These are phyloP conservation scores for Physocephala rufipes DNA, from an alignment of 2,888 invertebrate genomes.

Conservation along the genomic window DNA sequence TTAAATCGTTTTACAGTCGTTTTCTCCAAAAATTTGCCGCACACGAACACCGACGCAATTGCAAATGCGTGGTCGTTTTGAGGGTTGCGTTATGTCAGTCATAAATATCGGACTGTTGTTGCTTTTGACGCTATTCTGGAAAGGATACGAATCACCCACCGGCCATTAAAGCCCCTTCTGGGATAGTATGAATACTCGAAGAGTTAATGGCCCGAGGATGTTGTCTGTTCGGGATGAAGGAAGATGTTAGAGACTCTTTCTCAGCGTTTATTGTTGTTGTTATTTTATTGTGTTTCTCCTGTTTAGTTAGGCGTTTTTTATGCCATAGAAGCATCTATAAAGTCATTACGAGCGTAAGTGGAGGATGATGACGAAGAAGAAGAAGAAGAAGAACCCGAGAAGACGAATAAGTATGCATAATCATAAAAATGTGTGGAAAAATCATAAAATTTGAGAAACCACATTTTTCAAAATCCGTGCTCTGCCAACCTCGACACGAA, in stretches of 20 bases:
- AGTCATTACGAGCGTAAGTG: no score
- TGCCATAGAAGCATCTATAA: slow-evolving; percentile 14
- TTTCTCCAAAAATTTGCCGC: background rate
- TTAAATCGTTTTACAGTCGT: slow-evolving; percentile 33
- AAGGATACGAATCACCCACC: background rate
- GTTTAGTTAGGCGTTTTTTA: slow-evolving; percentile 14
- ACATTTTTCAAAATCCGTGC: slow-evolving; percentile 21
- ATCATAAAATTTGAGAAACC: slow-evolving; percentile 25
- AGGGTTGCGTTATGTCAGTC: slow-evolving; percentile 22
- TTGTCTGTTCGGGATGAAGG: slow-evolving; percentile 30
- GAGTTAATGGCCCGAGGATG: slow-evolving; percentile 41
- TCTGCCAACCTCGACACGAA: background rate
- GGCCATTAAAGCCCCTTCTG: slow-evolving; percentile 8
- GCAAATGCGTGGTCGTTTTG: background rate
- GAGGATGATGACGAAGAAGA: slow-evolving; percentile 23
- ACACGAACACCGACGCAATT: background rate
- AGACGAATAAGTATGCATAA: no score
- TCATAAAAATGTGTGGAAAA: slow-evolving; percentile 13
- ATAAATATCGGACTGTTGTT: slow-evolving; percentile 27
- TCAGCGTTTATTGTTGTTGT: slow-evolving; percentile 36
- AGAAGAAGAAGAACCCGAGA: no score
- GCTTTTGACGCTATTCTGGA: background rate
- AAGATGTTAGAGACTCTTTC: slow-evolving; percentile 30
- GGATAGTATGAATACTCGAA: slow-evolving; percentile 8
- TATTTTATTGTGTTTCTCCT: slow-evolving; percentile 12